Percentiles rank a stretch among this genome's conserved stretches.
Conservation (phyloP, 2,113 vertebrate species). For the Bufo bufo region DNA sequence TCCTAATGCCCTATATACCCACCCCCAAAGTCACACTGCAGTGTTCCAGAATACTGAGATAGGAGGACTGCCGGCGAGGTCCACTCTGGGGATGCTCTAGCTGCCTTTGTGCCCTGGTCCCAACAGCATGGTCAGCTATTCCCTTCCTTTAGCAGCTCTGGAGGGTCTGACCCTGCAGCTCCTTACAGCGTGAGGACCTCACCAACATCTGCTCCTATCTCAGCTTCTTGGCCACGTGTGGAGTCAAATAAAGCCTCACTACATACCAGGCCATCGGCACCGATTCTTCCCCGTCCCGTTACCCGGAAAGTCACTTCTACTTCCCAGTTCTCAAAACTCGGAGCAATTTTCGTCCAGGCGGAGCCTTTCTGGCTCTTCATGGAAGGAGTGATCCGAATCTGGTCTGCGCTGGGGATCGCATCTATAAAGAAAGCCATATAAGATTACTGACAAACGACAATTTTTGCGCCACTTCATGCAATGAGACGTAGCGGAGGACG, state of each 20-base stretch:
- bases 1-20: too few species aligned
- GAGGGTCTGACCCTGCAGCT: too few species aligned
- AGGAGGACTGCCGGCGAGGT: background rate
- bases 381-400: conserved; percentile 92
- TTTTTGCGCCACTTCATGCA: too few species aligned
- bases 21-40: too few species aligned
- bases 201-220: background rate
- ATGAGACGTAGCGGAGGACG: too few species aligned
- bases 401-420: conserved; percentile 93
- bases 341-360: conserved; percentile 88
- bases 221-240: background rate
- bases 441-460: background rate
- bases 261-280: conserved; percentile 93
- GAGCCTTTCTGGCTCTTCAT: conserved; percentile 92
- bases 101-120: too few species aligned
- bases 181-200: too few species aligned
- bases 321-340: conserved; percentile 89
- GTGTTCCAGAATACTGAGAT: background rate
- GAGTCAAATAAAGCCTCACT: background rate
- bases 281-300: conserved; percentile 90
- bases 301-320: conserved; percentile 92
- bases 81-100: background rate
- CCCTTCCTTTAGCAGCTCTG: too few species aligned
- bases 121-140: too few species aligned
- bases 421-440: conserved; percentile 71